Percentiles rank a stretch among this genome's conserved stretches.
These are phyloP conservation scores for Adoxophyes honmai DNA, from an alignment of 1,140 invertebrate species.

Conservation along the genomic window DNA sequence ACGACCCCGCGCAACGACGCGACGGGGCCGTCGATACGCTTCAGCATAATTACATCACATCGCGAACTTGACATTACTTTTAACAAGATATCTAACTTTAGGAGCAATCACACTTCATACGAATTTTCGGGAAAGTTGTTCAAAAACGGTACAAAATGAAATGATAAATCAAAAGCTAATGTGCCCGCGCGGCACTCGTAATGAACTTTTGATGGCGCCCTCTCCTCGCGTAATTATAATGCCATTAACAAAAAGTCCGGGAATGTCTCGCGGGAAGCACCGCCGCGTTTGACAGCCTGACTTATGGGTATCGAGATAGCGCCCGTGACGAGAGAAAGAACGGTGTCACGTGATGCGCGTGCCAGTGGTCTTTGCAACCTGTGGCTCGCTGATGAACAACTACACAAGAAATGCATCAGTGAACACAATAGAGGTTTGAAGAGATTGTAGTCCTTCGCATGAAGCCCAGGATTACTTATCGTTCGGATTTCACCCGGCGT, in stretches of 20 bases:
- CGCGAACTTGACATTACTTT: background rate
- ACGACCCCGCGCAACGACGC: background rate
- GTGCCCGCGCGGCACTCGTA: conserved; percentile 3
- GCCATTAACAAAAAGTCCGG: conserved; percentile 12
- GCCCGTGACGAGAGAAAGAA: too few relatives aligned
- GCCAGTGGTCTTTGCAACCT: too few relatives aligned
- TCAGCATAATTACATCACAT: background rate
- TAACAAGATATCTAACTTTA: background rate
- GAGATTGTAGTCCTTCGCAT: too few relatives aligned
- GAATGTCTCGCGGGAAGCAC: background rate
- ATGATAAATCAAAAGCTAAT: conserved; percentile 14
- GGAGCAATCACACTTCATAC: background rate
- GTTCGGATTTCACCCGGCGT: too few relatives aligned
- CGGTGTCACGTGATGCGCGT: too few relatives aligned
- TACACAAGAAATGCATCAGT: too few relatives aligned
- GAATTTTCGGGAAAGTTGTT: background rate
- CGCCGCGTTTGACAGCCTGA: too few relatives aligned
- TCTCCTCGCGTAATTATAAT: background rate
- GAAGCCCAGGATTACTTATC: too few relatives aligned
- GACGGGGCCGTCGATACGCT: background rate
- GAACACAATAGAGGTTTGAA: too few relatives aligned
- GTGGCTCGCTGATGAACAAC: too few relatives aligned
- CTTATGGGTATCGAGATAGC: too few relatives aligned
- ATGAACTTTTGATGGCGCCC: conserved; percentile 4
- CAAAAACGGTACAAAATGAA: conserved; percentile 1